phyloP scores from a whole-genome alignment of 1,140 invertebrate genomes.

The Stratiolaelaps scimitus region DNA sequence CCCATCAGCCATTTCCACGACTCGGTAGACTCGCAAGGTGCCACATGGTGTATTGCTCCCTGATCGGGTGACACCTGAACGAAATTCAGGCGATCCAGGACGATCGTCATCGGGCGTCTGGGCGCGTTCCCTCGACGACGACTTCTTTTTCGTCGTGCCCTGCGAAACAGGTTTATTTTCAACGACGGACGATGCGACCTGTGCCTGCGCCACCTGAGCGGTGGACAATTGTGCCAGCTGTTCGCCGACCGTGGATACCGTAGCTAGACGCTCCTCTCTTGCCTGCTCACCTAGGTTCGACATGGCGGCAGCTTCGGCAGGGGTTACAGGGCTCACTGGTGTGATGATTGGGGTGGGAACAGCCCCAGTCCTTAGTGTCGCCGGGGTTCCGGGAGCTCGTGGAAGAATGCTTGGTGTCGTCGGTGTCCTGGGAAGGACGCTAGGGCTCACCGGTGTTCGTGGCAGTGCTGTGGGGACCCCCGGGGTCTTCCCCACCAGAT shows the following conservation, averaged over 20 bases:
- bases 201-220: background rate
- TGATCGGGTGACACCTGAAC: constrained; percentile 6
- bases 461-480: background rate
- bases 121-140: background rate
- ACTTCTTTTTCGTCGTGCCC: background rate
- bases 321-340: too few species aligned
- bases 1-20: constrained; percentile 23
- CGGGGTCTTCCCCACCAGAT: constrained; percentile 7
- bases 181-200: background rate
- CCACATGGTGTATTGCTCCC: constrained; percentile 17
- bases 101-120: background rate
- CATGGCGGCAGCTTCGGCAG: too few species aligned
- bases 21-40: constrained; percentile 10
- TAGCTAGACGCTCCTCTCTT: constrained; percentile 10
- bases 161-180: background rate
- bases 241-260: constrained; percentile 9
- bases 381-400: background rate
- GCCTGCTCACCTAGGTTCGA: too few species aligned
- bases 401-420: too few species aligned
- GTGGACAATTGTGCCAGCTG: constrained; percentile 12
- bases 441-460: background rate
- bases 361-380: background rate
- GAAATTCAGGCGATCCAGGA: constrained; percentile 6
- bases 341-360: background rate
- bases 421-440: too few species aligned